phyloP scores from a whole-genome alignment of 2,113 vertebrate species.

The Panthera tigris region DNA sequence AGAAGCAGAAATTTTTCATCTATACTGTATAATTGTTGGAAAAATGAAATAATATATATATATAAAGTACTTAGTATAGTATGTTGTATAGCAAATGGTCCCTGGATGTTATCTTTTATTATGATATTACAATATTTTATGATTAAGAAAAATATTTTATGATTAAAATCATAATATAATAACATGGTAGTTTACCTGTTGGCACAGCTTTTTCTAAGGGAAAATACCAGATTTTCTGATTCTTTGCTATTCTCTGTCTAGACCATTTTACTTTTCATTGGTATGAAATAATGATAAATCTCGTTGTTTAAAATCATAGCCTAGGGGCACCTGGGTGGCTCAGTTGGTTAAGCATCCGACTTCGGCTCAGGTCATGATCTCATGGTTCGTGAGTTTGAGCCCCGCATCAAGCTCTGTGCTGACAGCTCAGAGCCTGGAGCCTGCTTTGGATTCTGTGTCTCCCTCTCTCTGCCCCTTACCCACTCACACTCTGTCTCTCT shows the following conservation, averaged over 20 bases:
- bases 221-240: background rate
- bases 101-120: background rate
- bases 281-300: background rate
- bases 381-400: no score
- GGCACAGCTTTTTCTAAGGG: background rate
- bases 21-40: background rate
- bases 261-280: background rate
- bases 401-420: no score
- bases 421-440: no score
- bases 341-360: no score
- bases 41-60: background rate
- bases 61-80: background rate
- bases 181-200: background rate
- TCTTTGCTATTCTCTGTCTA: background rate
- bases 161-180: background rate
- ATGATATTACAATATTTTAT: background rate
- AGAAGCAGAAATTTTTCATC: background rate
- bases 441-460: no score
- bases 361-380: no score
- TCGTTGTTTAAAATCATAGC: constrained; percentile 22
- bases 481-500: no score
- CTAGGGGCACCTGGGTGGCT: background rate
- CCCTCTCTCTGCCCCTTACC: no score
- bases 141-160: background rate
- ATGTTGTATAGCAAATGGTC: background rate